Base-by-base conservation (phyloP, 2,888 invertebrate species). In the Drosophila atripex region DNA sequence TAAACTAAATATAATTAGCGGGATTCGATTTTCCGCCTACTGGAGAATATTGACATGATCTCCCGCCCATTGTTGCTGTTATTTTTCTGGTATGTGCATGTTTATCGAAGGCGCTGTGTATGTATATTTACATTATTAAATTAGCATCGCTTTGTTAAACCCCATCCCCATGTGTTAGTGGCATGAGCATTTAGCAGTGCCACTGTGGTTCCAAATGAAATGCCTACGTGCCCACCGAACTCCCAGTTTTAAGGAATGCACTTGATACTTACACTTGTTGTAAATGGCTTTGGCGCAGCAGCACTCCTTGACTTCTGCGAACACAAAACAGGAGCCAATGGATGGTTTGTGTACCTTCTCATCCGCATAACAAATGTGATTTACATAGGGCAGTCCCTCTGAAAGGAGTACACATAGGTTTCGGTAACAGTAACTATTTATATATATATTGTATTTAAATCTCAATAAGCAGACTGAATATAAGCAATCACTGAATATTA, bases 321-420 rank as follows among this genome's bases (percentile, higher is more conserved):
- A 91, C 14, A 77, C 80, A 75, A 90, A 90, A 61, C 92, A 92
- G 12, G 92, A 91, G 16, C 90, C 91, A 41, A 88, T 86, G 1
- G 88, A 89, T 30, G 91, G 79, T 55, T 80, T 79, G 63, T 89
- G 88, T 18, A 87, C 73, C 61, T 89, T 90, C 59, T 91, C 91
- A 25, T 90, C 90, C 50, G 91, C 89, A 76, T 90, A 92, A 59
- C 92, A 92, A 25, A 90, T 88, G 65, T 92, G 92, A 2, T 91
- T 91, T 11, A 92, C 89, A 71, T 90, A 92, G 32, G 92, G 91
- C n/a, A 92, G 72, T 58, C 91, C 91, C 78, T 92, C 92, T 92
- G 86, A 18, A 66, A 55, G 16, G 11, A 54, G 45, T 25, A 9
- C 7, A 41, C 39, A 35, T 7, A 18, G 9, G 8, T 41, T 41